Conservation (phyloP, 2,888 invertebrate species). For the Coecobrya sp. region DNA sequence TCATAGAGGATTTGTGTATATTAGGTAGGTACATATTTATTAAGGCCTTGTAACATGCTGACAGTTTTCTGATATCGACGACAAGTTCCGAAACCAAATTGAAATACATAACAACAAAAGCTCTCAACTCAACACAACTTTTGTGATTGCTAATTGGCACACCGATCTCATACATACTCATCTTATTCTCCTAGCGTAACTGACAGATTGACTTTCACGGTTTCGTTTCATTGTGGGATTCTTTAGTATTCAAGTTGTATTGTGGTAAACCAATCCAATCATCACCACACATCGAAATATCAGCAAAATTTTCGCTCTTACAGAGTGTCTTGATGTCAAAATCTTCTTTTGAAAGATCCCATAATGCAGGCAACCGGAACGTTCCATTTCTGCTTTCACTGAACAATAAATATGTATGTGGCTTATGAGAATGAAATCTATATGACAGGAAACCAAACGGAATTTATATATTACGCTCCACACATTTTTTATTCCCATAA, state of each 20-base stretch:
- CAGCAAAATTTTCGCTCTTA: not conserved
- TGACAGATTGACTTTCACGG: not conserved
- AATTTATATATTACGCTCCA: not conserved
- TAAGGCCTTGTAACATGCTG: not conserved
- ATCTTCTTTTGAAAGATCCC: not conserved
- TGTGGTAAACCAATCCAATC: constrained; percentile 26
- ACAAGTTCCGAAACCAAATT: not conserved
- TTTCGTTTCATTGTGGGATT: not conserved
- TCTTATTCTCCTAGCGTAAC: not conserved
- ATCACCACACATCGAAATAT: not conserved
- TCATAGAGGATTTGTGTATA: too few relatives aligned
- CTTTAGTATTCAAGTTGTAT: not conserved
- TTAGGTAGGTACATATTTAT: too few relatives aligned
- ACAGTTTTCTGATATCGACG: not conserved
- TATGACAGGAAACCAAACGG: constrained; percentile 22
- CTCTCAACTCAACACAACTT: not conserved
- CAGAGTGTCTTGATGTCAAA: not conserved
- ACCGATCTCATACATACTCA: not conserved
- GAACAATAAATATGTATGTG: constrained; percentile 37
- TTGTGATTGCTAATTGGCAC: constrained; percentile 17
- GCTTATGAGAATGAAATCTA: not conserved
- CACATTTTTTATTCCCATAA: not conserved
- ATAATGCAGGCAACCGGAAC: not conserved
- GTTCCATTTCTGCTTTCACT: not conserved
- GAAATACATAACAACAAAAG: not conserved